Percentiles rank a stretch among this genome's conserved stretches.
Evolutionary conservation across 2,113 vertebrate species (phyloP).

Genomic region (Megaptera novaeangliae): DNA sequence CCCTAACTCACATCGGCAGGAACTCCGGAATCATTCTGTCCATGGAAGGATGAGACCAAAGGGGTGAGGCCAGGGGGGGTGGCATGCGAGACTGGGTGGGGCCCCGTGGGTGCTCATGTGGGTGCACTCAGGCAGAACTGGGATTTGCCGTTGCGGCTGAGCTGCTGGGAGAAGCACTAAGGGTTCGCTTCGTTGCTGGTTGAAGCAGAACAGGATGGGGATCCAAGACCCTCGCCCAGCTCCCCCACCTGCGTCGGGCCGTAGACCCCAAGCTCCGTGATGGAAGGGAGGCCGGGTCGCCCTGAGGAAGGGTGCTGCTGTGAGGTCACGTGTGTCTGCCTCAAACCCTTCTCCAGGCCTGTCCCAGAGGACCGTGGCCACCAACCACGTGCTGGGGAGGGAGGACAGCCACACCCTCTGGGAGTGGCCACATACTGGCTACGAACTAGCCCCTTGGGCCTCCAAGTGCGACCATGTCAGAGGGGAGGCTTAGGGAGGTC

Average conservation of each 20-base stretch:
- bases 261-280: background rate
- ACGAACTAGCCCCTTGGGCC: background rate
- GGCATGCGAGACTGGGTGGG: fast-evolving
- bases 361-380: background rate
- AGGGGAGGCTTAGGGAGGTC: background rate
- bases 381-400: background rate
- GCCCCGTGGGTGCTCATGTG: fast-evolving
- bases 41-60: background rate
- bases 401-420: no score
- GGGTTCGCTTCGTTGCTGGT: no score
- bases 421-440: background rate
- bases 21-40: no score
- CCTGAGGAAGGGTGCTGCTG: background rate
- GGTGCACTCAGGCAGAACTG: background rate
- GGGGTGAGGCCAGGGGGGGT: no score
- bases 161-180: background rate
- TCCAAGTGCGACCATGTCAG: background rate
- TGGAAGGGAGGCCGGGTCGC: background rate
- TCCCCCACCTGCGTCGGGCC: no score
- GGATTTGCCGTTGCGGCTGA: fast-evolving
- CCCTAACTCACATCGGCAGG: no score
- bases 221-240: background rate
- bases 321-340: background rate
- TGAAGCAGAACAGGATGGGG: background rate
- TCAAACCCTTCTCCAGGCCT: background rate